Evolutionary conservation across 2,797 vertebrate species (phyloP).

Genomic region (Bradypodion pumilum): DNA sequence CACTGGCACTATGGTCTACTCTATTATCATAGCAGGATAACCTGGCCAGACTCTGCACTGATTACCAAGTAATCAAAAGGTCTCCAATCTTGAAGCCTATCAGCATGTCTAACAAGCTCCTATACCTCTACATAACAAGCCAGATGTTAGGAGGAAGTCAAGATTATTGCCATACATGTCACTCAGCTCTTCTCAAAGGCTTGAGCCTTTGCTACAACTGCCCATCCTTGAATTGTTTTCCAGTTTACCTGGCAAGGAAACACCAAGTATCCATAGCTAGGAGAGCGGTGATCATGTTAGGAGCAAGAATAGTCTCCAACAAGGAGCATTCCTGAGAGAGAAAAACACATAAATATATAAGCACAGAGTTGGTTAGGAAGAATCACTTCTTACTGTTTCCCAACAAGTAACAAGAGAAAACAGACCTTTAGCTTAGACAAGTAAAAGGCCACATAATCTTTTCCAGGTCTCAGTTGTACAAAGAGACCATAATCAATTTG

Average conservation of each 20-base stretch:
- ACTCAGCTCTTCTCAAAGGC: neutral
- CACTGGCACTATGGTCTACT: too few relatives aligned
- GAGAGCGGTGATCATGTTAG: slow-evolving; percentile 83
- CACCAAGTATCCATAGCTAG: slow-evolving; percentile 92
- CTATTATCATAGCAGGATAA: too few relatives aligned
- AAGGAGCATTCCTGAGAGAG: slow-evolving; percentile 83
- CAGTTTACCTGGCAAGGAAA: slow-evolving; percentile 88
- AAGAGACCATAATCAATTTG: neutral
- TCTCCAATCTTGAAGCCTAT: neutral
- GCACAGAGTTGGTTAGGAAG: neutral
- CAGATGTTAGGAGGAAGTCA: neutral
- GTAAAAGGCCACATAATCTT: slow-evolving; percentile 19
- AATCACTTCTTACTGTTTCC: slow-evolving; percentile 3
- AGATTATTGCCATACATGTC: neutral
- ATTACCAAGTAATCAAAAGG: too few relatives aligned
- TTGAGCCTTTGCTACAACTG: neutral
- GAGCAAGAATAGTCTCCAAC: slow-evolving; percentile 81
- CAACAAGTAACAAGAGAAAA: neutral
- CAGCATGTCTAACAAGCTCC: neutral
- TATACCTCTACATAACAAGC: neutral
- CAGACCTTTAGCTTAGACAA: neutral
- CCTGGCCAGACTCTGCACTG: too few relatives aligned
- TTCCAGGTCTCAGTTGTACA: neutral
- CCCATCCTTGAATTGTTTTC: neutral
- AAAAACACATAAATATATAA: neutral